These are phyloP conservation scores for Crotalus viridis DNA, from an alignment of 2,113 vertebrate species.

Conservation along the genomic window DNA sequence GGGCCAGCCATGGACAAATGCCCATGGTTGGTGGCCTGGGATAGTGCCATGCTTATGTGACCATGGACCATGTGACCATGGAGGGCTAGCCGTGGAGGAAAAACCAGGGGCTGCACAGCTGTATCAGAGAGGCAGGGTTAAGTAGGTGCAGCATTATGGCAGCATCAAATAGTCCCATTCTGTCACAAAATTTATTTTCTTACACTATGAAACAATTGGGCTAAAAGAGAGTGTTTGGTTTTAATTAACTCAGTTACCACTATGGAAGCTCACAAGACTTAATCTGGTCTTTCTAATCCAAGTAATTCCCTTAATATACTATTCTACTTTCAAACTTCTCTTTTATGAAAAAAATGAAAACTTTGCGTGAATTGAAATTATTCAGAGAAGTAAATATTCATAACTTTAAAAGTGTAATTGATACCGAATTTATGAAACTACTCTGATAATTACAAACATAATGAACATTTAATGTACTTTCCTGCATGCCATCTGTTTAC, in stretches of 20 bases:
- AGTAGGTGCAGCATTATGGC: too few relatives aligned
- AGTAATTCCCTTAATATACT: not conserved
- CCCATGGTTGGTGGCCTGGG: too few relatives aligned
- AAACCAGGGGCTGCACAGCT: too few relatives aligned
- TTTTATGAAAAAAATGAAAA: not conserved
- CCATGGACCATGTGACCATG: too few relatives aligned
- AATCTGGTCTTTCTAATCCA: not conserved
- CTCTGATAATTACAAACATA: not conserved
- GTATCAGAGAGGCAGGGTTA: too few relatives aligned
- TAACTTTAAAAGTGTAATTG: too few relatives aligned
- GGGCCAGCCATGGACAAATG: too few relatives aligned
- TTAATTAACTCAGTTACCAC: not conserved
- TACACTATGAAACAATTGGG: not conserved
- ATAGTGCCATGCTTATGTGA: too few relatives aligned
- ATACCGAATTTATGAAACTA: not conserved
- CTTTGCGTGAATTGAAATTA: not conserved
- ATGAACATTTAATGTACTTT: not conserved
- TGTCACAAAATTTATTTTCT: not conserved
- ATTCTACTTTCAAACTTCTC: rapidly evolving
- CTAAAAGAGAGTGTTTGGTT: not conserved
- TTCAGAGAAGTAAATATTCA: not conserved
- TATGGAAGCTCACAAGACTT: not conserved
- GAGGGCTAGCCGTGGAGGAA: too few relatives aligned
- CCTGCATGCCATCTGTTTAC: not conserved
- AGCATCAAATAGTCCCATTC: too few relatives aligned